Evolutionary conservation across 2,113 vertebrate species (phyloP).

Genomic region (Dicaeum eximium): DNA sequence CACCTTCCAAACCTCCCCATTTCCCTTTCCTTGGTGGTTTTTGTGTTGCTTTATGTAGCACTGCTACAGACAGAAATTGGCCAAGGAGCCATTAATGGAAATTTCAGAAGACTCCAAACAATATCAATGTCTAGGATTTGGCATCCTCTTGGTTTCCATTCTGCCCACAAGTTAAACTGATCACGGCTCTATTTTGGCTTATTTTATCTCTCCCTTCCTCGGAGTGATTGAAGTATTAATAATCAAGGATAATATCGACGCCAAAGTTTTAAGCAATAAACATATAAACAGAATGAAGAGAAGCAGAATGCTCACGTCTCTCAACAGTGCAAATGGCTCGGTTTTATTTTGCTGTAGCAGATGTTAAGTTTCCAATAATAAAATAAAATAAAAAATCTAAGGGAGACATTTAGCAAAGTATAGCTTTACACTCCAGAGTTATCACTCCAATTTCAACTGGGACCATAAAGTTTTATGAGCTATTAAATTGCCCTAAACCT

Average conservation of each 20-base stretch:
- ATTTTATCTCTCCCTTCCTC: background rate
- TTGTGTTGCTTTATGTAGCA: background rate
- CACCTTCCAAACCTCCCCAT: background rate
- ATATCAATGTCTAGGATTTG: background rate
- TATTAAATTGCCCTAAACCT: constrained; percentile 76
- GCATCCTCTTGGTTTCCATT: background rate
- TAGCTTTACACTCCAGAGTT: constrained; percentile 59
- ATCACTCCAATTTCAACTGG: constrained; percentile 73
- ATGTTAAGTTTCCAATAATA: constrained; percentile 68
- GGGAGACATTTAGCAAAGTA: constrained; percentile 58
- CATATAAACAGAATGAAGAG: constrained; percentile 45
- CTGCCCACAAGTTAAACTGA: background rate
- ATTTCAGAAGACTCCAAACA: background rate
- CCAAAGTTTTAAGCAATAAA: constrained; percentile 65
- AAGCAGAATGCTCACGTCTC: constrained; percentile 29
- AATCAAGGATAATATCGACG: background rate
- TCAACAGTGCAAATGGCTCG: constrained; percentile 23
- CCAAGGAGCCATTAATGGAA: background rate
- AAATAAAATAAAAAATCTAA: constrained; percentile 55
- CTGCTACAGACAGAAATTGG: background rate
- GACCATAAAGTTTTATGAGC: constrained; percentile 78
- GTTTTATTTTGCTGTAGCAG: constrained; percentile 55
- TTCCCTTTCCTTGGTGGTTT: background rate
- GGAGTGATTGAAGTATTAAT: background rate
- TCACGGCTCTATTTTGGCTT: background rate